phyloP scores from a whole-genome alignment of 2,888 invertebrate species.

The Tromatobia lineatoria region DNA sequence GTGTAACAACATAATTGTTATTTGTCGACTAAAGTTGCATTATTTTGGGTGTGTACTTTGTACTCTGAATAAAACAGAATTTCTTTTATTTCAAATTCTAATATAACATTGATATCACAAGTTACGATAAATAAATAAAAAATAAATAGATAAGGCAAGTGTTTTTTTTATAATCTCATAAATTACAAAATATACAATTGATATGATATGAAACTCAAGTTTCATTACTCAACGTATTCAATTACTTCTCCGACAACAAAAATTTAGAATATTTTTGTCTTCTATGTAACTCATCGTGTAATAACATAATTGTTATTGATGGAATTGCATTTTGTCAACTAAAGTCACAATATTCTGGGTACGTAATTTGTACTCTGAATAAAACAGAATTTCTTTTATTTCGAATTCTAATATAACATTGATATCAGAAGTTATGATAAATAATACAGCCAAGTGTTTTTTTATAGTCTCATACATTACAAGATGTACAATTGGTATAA shows the following conservation, averaged over 20 bases:
- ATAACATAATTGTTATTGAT: too few relatives aligned
- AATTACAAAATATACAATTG: background rate
- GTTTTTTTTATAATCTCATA: background rate
- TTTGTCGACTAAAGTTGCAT: too few relatives aligned
- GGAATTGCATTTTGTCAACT: too few relatives aligned
- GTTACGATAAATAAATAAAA: background rate
- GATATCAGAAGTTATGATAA: background rate
- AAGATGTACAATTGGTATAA: too few relatives aligned
- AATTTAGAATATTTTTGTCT: too few relatives aligned
- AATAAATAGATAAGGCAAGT: too few relatives aligned
- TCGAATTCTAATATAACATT: background rate
- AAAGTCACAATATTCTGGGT: too few relatives aligned
- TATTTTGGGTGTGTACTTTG: background rate
- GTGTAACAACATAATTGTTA: too few relatives aligned
- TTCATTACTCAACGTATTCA: too few relatives aligned
- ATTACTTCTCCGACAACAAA: too few relatives aligned
- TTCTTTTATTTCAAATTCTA: background rate
- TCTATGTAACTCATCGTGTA: too few relatives aligned
- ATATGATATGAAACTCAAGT: too few relatives aligned
- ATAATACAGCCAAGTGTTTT: background rate
- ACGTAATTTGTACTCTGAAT: background rate
- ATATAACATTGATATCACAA: background rate
- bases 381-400: background rate
- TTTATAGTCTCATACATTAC: background rate
- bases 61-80: background rate